phyloP scores from a whole-genome alignment of 2,113 vertebrate genomes.

The Carollia perspicillata region DNA sequence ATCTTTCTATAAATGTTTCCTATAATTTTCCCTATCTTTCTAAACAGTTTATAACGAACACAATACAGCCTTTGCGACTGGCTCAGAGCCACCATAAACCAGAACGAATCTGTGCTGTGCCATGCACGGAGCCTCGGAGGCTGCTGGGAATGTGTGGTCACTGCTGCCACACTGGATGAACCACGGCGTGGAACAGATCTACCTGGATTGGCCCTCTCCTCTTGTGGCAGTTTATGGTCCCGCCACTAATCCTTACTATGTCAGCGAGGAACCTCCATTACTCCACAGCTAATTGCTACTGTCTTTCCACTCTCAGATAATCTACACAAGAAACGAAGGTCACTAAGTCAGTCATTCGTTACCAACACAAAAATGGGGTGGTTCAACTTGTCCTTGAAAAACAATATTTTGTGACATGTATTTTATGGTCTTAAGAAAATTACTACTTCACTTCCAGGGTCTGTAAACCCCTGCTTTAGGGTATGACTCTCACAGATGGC shows the following conservation, averaged over 20 bases:
- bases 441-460: not conserved
- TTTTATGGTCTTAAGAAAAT: not conserved
- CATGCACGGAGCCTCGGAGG: not conserved
- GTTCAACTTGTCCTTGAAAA: not conserved
- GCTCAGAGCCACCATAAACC: not conserved
- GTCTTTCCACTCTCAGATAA: not conserved
- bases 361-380: not conserved
- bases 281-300: not conserved
- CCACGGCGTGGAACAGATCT: not conserved
- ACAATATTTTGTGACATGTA: not conserved
- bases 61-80: not conserved
- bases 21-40: not conserved
- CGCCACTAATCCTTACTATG: not conserved
- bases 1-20: not conserved
- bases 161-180: not conserved
- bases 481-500: not conserved
- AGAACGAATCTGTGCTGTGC: not conserved
- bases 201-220: not conserved
- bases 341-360: not conserved
- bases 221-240: not conserved
- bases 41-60: slow-evolving; percentile 23
- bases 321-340: slow-evolving; percentile 37
- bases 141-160: not conserved
- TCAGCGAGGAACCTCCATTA: not conserved
- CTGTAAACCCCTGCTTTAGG: not conserved